Percentiles rank a stretch among this genome's conserved stretches.
phyloP scores from a whole-genome alignment of 2,888 invertebrate genomes.

The Megaustenia siamemsis region DNA sequence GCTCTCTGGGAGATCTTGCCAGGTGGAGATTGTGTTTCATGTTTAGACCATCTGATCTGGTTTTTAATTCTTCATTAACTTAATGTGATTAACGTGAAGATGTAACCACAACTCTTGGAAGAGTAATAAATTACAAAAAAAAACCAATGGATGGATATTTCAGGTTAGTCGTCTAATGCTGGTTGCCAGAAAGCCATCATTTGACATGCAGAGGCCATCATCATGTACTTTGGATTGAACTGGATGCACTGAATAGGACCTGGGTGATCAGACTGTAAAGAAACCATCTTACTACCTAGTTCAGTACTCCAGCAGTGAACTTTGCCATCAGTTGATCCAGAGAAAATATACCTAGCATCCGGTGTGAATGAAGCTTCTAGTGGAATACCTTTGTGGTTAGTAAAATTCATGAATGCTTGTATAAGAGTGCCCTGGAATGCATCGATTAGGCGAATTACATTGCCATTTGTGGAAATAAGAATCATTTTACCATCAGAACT shows the following conservation, averaged over 20 bases:
- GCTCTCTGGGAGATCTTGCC: too few relatives aligned
- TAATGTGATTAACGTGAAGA: too few relatives aligned
- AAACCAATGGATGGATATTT: too few relatives aligned
- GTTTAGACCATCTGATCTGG: too few relatives aligned
- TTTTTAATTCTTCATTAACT: too few relatives aligned
- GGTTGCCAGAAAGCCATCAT: too few relatives aligned
- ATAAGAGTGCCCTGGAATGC: slow-evolving; percentile 95
- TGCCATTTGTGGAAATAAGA: slow-evolving; percentile 97
- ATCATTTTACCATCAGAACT: slow-evolving; percentile 98
- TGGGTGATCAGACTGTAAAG: slow-evolving; percentile 92
- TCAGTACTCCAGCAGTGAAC: slow-evolving; percentile 99
- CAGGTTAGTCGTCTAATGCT: too few relatives aligned
- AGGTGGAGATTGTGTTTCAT: too few relatives aligned
- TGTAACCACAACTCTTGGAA: too few relatives aligned
- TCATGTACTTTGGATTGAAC: slow-evolving; percentile 99
- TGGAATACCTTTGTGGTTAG: slow-evolving; percentile 96
- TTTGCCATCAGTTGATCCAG: slow-evolving; percentile 97
- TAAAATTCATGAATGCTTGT: slow-evolving; percentile 85
- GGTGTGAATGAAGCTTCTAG: slow-evolving; percentile 99
- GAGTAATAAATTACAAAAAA: too few relatives aligned
- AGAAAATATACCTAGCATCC: slow-evolving; percentile 98
- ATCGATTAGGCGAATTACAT: slow-evolving; percentile 94
- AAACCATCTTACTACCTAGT: slow-evolving; percentile 89
- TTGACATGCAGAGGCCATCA: slow-evolving; percentile 98
- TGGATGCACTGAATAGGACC: slow-evolving; percentile 98